A percentile compares a stretch with the other conserved stretches of the same genome.
Conservation (phyloP, 2,888 invertebrate genomes). For the Patella depressa region DNA sequence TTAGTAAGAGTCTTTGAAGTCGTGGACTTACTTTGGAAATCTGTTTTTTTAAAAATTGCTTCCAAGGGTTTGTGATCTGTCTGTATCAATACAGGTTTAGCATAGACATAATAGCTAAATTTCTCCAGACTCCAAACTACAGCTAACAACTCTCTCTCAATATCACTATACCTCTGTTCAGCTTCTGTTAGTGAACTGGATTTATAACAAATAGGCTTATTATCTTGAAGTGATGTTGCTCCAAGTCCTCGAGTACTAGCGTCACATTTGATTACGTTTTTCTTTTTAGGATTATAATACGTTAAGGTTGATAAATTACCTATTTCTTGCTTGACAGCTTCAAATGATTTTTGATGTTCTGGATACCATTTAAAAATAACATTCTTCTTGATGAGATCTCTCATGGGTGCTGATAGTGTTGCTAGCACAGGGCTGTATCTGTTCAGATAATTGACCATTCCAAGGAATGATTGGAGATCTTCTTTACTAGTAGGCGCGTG, state of each 20-base stretch:
- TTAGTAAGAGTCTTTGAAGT: constrained; percentile 33
- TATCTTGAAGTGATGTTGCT: constrained; percentile 39
- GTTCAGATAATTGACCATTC: no score
- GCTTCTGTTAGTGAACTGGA: constrained; percentile 32
- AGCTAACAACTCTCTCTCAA: constrained; percentile 30
- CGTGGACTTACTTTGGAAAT: constrained; percentile 20
- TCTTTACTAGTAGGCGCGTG: constrained; percentile 15
- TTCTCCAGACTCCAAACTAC: constrained; percentile 34
- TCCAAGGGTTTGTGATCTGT: constrained; percentile 39
- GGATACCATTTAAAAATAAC: constrained; percentile 26
- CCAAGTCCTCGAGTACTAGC: constrained; percentile 11
- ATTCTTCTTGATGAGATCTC: constrained; percentile 10
- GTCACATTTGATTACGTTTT: not conserved
- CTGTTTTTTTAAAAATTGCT: constrained; percentile 28
- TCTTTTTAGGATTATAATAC: constrained; percentile 26
- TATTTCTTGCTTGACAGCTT: constrained; percentile 30
- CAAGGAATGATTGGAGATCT: not conserved
- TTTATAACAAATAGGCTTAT: constrained; percentile 39
- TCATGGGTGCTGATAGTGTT: not conserved
- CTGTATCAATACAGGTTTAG: constrained; percentile 31
- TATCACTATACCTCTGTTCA: no score
- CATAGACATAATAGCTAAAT: constrained; percentile 34
- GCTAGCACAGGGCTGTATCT: not conserved
- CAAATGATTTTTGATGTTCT: constrained; percentile 25
- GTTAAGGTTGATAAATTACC: constrained; percentile 24